phyloP scores from a whole-genome alignment of 2,888 invertebrate species.

The Drosophila birchii region DNA sequence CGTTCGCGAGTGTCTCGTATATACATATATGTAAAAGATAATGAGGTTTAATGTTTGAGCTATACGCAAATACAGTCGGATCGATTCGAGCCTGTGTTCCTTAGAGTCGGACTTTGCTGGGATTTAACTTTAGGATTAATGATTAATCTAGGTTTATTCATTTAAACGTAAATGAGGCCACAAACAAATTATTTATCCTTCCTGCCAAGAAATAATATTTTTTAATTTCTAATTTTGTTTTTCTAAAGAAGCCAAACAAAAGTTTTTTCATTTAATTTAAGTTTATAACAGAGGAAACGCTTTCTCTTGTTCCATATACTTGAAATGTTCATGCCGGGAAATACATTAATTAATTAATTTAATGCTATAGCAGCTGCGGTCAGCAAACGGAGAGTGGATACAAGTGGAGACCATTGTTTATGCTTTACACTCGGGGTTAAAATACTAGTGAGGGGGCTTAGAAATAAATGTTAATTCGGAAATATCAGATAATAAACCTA shows the following conservation, averaged over 20 bases:
- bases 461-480: neutral
- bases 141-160: neutral
- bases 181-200: neutral
- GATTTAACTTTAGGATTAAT: neutral
- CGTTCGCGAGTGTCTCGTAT: constrained; percentile 3
- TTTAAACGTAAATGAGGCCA: neutral
- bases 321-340: constrained; percentile 49
- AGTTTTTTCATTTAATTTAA: constrained; percentile 9
- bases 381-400: constrained; percentile 40
- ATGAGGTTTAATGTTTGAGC: constrained; percentile 28
- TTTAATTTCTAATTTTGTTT: too few relatives aligned
- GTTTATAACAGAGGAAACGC: constrained; percentile 7
- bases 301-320: constrained; percentile 49
- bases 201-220: too few relatives aligned
- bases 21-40: constrained; percentile 4
- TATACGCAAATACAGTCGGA: constrained; percentile 2
- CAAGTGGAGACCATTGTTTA: constrained; percentile 12
- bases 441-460: neutral
- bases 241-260: too few relatives aligned
- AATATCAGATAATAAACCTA: too few relatives aligned
- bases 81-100: neutral
- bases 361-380: constrained; percentile 50
- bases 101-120: neutral
- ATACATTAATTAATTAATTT: constrained; percentile 70
- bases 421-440: neutral